Evolutionary conservation across 2,113 vertebrate genomes (phyloP), one percentile per base, ranked within the genome.

Genomic region (Beaufortia kweichowensis): DNA sequence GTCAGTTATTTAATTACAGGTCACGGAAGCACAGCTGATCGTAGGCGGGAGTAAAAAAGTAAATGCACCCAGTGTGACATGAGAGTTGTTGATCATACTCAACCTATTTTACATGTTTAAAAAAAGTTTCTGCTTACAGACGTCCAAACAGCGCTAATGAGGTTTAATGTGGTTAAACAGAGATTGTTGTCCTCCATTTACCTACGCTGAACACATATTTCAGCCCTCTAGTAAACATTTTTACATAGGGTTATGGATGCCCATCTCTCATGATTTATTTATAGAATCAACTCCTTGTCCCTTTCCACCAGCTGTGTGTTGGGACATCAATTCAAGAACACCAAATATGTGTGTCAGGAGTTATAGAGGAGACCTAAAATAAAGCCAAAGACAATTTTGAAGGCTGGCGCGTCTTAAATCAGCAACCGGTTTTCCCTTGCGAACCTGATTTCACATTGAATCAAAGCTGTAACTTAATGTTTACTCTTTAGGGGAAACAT

Each of bases 241-340:
- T 67, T 50, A 48, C 60, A 53, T 61, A 12, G 9, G 39, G 24
- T 48, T 79, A 59, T 46, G 33, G 12, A 35, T 33, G 62, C 39
- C 41, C 41, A 60, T 60, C 78, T 46, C 43, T 73, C 24, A 46
- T 75, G 56, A 39, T 65, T 33, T 75, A 53, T 79, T 29, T 75
- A 60, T 65, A 74, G 62, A 64, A 48, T 48, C 61, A 29, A 63
- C 21, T 26, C 4, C 53, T 10, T 43, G 24, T 12, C 48, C 35
- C 46, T 76, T 76, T 56, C 23, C 60, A 67, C 33, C 50, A 53
- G 28, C 24, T 62, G 3, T 35, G n/a, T 4, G 24, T 75, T 48
- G 33, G 63, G 24, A 48, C 33, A 41, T 69, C 64, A 43, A 62
- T 80, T 75, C 46, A 62, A 55, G 31, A 19, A 24, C 53, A 57